These are phyloP conservation scores for Cossypha polioptera DNA, from an alignment of 2,797 vertebrate genomes.

Conservation along the genomic window DNA sequence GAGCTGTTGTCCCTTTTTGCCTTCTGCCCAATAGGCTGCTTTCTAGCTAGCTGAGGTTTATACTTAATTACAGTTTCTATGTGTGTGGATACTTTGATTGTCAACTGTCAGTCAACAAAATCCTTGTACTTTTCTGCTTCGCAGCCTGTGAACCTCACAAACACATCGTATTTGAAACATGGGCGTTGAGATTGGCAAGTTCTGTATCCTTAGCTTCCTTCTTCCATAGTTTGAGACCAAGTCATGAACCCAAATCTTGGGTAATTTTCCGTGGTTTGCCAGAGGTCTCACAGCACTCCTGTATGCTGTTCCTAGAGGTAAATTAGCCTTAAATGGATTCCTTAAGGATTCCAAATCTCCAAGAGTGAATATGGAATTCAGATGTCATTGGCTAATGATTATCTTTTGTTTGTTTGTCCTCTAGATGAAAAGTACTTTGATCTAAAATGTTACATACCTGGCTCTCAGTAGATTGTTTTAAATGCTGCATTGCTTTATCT, in stretches of 20 bases:
- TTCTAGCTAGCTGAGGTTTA: neutral
- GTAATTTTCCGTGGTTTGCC: neutral
- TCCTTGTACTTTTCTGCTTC: neutral
- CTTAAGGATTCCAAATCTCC: slow-evolving; percentile 4
- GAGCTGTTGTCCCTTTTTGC: neutral
- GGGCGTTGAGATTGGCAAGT: accelerated
- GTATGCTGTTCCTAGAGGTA: neutral
- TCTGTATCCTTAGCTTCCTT: neutral
- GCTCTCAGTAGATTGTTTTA: neutral
- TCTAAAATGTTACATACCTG: neutral
- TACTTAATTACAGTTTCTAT: neutral
- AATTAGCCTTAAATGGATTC: neutral
- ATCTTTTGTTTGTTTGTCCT: neutral
- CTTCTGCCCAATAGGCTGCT: neutral
- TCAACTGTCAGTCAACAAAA: neutral
- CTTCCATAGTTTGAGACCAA: neutral
- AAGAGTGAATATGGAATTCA: neutral
- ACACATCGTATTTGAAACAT: neutral
- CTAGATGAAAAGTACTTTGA: neutral
- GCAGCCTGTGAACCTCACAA: neutral
- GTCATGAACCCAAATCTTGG: neutral
- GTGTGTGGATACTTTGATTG: neutral
- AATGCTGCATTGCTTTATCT: neutral
- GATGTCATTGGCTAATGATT: neutral
- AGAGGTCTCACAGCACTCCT: neutral